Evolutionary conservation across 2,797 vertebrate species (phyloP), one percentile per base, ranked within the genome.

Genomic region (Cercopithecus neglectus): DNA sequence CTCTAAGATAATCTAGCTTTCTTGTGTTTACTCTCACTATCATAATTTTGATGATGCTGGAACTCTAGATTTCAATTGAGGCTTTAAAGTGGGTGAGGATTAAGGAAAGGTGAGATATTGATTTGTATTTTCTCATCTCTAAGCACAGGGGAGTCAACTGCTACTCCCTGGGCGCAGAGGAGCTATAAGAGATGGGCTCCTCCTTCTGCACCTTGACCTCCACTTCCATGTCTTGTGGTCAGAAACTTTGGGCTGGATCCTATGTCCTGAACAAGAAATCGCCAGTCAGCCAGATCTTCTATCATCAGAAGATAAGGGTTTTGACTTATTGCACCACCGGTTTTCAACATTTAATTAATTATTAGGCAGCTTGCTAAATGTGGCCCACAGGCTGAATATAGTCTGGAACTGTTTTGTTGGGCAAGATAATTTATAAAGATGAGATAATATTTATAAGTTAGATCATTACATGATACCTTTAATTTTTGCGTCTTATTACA

Each of bases 291-390:
- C 55, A 36, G 2, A 26, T 36, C 33, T 57, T 81, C 64, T 53
- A 6, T 24, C 50, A 30, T 89, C 36, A 83, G 48, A 67, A 80
- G 28, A 85, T 26, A 39, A 0, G 13, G 10, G 12, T 70, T 84
- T 81, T 76, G 6, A 57, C 33, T 74, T 79, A 5, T 81, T 76
- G 74, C 5, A 75, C 13, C 33, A 44, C 24, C 7, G 4, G 1
- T 85, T 89, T 55, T 36, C n/a, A 88, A 7, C 53, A 36, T 89
- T 84, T 80, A 55, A 26, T 88, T 64, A 48, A 21, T 46, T 79
- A 30, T 78, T 79, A 33, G n/a, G 6, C 5, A 89, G 3, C 26
- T 89, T 84, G 33, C 13, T 96, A n/a, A 92, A n/a, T 46, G 39
- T 64, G n/a, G 46, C 12, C 33, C 17, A 76, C 16, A 76, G 12